Base-by-base conservation (phyloP, 2,113 vertebrate genomes). In the Chascanopsetta lugubris region DNA sequence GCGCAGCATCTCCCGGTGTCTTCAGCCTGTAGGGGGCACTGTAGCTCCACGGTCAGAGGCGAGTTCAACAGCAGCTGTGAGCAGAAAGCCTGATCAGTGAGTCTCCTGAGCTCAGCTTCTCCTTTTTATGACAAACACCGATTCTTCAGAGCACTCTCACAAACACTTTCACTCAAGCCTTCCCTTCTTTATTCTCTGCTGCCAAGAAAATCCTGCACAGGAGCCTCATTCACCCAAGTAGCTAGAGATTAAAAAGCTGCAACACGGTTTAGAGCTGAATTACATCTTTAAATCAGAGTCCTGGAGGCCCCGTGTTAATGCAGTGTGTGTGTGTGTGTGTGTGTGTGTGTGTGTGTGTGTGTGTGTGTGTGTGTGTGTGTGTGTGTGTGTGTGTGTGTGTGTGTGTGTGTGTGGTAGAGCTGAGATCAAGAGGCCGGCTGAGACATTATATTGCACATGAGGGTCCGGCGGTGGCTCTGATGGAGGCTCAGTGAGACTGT, bases 21-120 rank as follows among this genome's bases (percentile, higher is more conserved):
- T 29, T 1, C 18, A 25, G 22, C 63, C 87, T 88, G 61, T 86
- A 88, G 92, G 88, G 84, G 90, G 69, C 92, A 32, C 80, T 87
- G 55, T 63, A 68, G 61, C 67, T 89, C 88, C 82, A 90, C 66
- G 53, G 26, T 34, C 3, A 27, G 43, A 58, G 21, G 45, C 77
- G 82, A 78, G 56, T 83, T 81, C 62, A 75, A 45, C 30, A 49
- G 54, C 63, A 54, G 50, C 24, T 3, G 25, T 72, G 49, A 75
- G 68, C 79, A 64, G 75, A 69, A 47, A 32, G 26, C 10, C 50
- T 63, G 58, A 67, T 82, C 72, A 67, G 62, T 70, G 66, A 47
- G 27, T 82, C 54, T 57, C 47, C 46, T 38, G 64, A 61, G 60
- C 70, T 51, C 50, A 27, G 7, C 38, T 50, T 34, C 22, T 62